Evolutionary conservation across 2,888 invertebrate genomes (phyloP).

Genomic region (Drosophila rellima): DNA sequence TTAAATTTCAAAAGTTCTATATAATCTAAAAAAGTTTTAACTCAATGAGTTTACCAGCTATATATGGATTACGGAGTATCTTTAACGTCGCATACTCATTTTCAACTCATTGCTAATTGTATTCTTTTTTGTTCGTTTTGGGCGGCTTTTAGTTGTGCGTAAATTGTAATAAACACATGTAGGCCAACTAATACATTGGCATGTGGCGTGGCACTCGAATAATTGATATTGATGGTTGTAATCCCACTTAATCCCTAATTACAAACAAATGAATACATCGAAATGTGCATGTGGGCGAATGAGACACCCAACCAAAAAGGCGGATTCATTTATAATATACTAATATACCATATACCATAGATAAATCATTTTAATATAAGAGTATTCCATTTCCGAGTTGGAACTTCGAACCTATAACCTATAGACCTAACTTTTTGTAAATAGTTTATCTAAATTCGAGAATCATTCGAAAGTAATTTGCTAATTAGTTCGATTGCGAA

Average conservation of each 20-base stretch:
- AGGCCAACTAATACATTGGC: slow-evolving; percentile 58
- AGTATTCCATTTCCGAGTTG: not conserved
- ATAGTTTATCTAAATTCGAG: slow-evolving; percentile 3
- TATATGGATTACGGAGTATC: slow-evolving; percentile 14
- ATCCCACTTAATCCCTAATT: slow-evolving; percentile 81
- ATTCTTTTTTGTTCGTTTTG: slow-evolving; percentile 27
- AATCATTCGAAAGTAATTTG: slow-evolving; percentile 56
- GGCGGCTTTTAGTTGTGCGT: slow-evolving; percentile 53
- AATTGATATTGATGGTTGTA: slow-evolving; percentile 82
- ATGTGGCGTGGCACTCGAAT: slow-evolving; percentile 59
- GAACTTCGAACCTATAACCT: slow-evolving; percentile 1
- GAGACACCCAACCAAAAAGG: not conserved
- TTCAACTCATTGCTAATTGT: not conserved
- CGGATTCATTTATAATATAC: slow-evolving; percentile 13
- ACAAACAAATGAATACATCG: slow-evolving; percentile 76
- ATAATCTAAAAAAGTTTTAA: no score
- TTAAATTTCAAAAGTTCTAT: no score
- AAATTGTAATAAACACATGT: slow-evolving; percentile 69
- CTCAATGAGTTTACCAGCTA: no score
- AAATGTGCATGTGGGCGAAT: slow-evolving; percentile 35
- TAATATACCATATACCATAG: slow-evolving; percentile 24
- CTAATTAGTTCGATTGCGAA: slow-evolving; percentile 67
- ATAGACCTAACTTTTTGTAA: slow-evolving; percentile 1
- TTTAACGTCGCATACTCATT: not conserved
- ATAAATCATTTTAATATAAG: slow-evolving; percentile 41